Conservation (phyloP, 2,888 invertebrate species). For the Molorchus minor region DNA sequence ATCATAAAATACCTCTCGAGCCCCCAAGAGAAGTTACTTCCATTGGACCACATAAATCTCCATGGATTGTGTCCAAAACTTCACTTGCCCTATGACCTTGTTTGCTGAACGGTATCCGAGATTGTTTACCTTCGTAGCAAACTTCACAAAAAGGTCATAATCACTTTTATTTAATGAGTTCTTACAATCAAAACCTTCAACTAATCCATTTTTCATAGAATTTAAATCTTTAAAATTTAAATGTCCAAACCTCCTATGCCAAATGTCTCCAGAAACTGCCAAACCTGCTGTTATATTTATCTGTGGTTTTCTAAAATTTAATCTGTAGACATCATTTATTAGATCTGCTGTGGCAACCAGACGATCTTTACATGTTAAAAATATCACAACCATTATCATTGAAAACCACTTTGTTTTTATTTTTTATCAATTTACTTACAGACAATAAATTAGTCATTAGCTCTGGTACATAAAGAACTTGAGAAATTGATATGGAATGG, state of each 20-base stretch:
- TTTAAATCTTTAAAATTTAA: no score
- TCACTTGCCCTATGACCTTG: background rate
- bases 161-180: background rate
- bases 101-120: background rate
- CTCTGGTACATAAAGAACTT: constrained; percentile 37
- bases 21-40: background rate
- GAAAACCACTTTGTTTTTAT: constrained; percentile 37
- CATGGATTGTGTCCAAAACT: background rate
- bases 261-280: no score
- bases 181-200: no score
- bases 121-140: background rate
- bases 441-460: constrained; percentile 43
- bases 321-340: no score
- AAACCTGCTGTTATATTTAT: no score
- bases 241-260: no score
- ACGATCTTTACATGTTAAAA: no score
- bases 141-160: background rate
- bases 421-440: constrained; percentile 40
- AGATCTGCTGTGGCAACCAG: no score
- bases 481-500: constrained; percentile 27
- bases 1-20: background rate
- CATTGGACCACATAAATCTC: background rate
- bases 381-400: constrained; percentile 30
- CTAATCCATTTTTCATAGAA: no score
- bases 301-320: no score